Conservation (phyloP, 2,888 invertebrate species). For the Athetis lepigone region DNA sequence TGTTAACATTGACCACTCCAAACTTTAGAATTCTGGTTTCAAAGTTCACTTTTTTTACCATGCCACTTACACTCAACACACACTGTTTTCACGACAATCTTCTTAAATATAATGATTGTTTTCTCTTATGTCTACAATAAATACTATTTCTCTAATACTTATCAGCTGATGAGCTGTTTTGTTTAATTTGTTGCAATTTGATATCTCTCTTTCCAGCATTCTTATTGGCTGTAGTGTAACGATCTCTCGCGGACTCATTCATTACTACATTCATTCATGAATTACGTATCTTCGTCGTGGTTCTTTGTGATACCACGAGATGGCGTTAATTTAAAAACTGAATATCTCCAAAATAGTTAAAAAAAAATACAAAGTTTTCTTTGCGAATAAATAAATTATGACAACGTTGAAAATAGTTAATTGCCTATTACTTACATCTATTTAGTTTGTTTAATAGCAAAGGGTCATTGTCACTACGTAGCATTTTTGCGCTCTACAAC, state of each 20-base stretch:
- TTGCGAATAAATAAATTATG: too few relatives aligned
- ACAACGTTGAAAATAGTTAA: too few relatives aligned
- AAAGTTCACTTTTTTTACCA: conserved; percentile 33
- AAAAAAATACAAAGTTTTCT: too few relatives aligned
- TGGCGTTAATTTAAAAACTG: conserved; percentile 48
- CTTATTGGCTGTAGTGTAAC: conserved; percentile 41
- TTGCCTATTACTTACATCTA: too few relatives aligned
- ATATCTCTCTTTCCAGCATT: conserved; percentile 28
- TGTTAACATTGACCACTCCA: conserved; percentile 30
- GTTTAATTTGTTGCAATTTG: conserved; percentile 48
- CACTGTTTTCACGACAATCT: conserved; percentile 30
- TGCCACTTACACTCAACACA: conserved; percentile 32
- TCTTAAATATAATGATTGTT: conserved; percentile 30
- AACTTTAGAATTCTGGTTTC: conserved; percentile 29
- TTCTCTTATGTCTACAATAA: conserved; percentile 45
- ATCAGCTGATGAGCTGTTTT: conserved; percentile 61
- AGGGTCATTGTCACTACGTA: too few relatives aligned
- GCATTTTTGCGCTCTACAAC: too few relatives aligned
- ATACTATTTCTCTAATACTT: conserved; percentile 54
- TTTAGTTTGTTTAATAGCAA: too few relatives aligned
- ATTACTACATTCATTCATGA: conserved; percentile 55
- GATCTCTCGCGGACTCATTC: conserved; percentile 54
- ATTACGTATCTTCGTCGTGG: conserved; percentile 18
- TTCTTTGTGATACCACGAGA: conserved; percentile 49
- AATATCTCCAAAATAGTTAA: too few relatives aligned